Evolutionary conservation across 2,797 vertebrate species (phyloP).

Genomic region (Myiotriccus ornatus): DNA sequence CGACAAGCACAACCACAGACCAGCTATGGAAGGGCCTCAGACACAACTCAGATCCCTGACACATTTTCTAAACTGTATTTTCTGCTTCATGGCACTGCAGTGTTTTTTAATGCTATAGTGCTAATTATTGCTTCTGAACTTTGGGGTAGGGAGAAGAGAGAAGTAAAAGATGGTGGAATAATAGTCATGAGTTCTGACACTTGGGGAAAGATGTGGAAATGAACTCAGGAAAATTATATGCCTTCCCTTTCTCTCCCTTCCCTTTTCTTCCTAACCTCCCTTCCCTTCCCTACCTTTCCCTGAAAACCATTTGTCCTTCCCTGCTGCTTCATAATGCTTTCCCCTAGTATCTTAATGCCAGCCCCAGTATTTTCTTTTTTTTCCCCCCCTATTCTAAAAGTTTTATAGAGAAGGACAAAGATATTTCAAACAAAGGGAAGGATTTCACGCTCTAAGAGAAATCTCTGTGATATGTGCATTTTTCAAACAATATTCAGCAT

Average conservation of each 20-base stretch:
- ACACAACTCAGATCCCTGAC: too few relatives aligned
- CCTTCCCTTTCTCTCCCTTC: not conserved
- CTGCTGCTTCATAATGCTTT: not conserved
- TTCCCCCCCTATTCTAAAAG: not conserved
- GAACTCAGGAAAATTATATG: not conserved
- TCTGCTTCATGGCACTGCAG: not conserved
- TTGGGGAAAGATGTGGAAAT: not conserved
- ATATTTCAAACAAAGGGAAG: not conserved
- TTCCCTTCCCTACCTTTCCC: too few relatives aligned
- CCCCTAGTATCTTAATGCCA: not conserved
- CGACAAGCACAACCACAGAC: too few relatives aligned
- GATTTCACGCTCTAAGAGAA: not conserved
- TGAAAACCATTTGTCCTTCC: not conserved
- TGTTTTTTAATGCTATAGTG: not conserved
- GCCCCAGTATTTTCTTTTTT: not conserved
- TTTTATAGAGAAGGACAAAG: not conserved
- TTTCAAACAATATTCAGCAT: not conserved
- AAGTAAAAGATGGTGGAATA: not conserved
- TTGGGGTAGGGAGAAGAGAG: not conserved
- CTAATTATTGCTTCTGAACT: not conserved
- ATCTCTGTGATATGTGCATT: not conserved
- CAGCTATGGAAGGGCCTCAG: too few relatives aligned
- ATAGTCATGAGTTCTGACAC: not conserved
- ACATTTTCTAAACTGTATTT: not conserved
- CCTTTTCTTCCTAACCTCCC: too few relatives aligned